Percentiles rank a stretch among this genome's conserved stretches.
Conservation (phyloP, 2,888 invertebrate species). For the Peribatodes rhomboidaria region DNA sequence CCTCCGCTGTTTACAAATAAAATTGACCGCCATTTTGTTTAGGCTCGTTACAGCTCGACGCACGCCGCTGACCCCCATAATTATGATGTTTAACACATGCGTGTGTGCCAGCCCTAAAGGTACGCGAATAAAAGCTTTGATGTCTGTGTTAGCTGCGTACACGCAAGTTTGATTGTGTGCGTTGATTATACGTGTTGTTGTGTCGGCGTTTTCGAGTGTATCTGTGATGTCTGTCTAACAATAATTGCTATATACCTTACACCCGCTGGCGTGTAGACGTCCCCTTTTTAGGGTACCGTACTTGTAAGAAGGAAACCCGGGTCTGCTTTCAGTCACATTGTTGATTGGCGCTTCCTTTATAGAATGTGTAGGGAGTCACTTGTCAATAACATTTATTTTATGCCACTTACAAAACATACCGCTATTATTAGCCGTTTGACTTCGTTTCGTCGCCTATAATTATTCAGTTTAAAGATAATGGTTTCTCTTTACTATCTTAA, state of each 20-base stretch:
- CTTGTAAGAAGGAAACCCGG: constrained; percentile 43
- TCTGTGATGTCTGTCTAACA: constrained; percentile 70
- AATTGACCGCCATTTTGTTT: constrained; percentile 84
- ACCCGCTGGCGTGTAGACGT: constrained; percentile 66
- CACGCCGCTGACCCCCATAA: constrained; percentile 84
- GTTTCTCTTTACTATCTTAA: too few relatives aligned
- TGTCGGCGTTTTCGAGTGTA: constrained; percentile 82
- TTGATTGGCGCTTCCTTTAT: constrained; percentile 45
- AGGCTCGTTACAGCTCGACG: constrained; percentile 84
- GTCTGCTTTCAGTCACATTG: constrained; percentile 40
- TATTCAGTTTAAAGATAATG: background rate
- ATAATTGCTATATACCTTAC: constrained; percentile 85
- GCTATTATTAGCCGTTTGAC: constrained; percentile 2
- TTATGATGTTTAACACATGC: constrained; percentile 68
- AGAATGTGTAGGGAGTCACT: constrained; percentile 34
- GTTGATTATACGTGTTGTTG: constrained; percentile 53
- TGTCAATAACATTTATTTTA: constrained; percentile 47
- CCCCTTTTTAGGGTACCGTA: constrained; percentile 50
- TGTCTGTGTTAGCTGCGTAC: constrained; percentile 36
- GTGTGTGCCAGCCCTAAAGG: constrained; percentile 47
- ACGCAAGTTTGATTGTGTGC: constrained; percentile 35
- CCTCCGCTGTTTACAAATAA: constrained; percentile 70
- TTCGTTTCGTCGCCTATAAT: background rate
- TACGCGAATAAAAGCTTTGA: constrained; percentile 43
- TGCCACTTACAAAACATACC: background rate